Evolutionary conservation across 1,140 invertebrate species (phyloP).

Genomic region (Cyclina sinensis): DNA sequence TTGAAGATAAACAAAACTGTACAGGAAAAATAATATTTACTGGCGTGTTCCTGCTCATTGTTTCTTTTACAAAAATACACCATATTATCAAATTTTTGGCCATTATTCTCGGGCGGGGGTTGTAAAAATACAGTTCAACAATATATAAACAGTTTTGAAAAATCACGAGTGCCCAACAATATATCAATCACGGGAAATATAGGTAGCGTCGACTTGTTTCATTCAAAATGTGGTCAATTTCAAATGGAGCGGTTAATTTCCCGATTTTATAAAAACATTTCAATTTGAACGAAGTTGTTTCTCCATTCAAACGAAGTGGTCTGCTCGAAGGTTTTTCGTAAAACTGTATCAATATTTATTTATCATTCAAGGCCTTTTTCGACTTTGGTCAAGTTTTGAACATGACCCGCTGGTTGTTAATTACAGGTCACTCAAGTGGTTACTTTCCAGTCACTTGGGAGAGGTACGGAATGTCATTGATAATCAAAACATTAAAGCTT

Average conservation of each 20-base stretch:
- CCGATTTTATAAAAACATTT: constrained; percentile 58
- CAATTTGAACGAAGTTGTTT: constrained; percentile 27
- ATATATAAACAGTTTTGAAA: constrained; percentile 43
- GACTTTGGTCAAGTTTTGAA: constrained; percentile 33
- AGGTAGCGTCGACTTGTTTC: constrained; percentile 17
- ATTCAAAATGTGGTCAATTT: constrained; percentile 48
- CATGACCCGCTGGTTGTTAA: constrained; percentile 26
- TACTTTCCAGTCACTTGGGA: background rate
- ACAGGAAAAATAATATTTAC: constrained; percentile 52
- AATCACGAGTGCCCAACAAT: constrained; percentile 33
- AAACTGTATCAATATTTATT: constrained; percentile 63
- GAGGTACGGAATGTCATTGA: background rate
- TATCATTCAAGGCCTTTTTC: constrained; percentile 27
- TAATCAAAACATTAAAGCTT: background rate
- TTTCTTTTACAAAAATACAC: constrained; percentile 43
- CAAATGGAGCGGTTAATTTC: constrained; percentile 59
- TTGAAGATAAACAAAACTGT: background rate
- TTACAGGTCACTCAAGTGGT: constrained; percentile 30
- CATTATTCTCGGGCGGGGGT: constrained; percentile 41
- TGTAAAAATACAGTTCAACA: constrained; percentile 50
- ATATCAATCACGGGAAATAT: constrained; percentile 43
- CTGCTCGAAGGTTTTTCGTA: constrained; percentile 29
- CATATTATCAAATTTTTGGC: constrained; percentile 25
- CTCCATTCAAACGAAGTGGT: constrained; percentile 30
- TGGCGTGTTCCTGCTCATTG: constrained; percentile 44